A percentile compares a stretch with the other conserved stretches of the same genome.
Conservation (phyloP, 2,113 vertebrate genomes). For the Menura novaehollandiae region DNA sequence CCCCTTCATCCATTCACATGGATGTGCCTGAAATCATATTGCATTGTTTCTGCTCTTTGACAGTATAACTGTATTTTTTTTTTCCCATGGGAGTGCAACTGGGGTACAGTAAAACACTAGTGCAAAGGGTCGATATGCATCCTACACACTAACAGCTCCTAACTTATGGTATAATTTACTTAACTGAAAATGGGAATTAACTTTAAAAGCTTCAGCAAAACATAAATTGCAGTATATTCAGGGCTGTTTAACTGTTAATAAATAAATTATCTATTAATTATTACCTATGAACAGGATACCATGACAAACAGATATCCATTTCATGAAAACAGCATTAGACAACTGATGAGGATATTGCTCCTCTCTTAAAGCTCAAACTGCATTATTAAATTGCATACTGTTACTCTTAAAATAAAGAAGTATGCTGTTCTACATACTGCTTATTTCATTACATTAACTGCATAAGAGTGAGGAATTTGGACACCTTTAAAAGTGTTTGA, state of each 20-base stretch:
- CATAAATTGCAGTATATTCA: background rate
- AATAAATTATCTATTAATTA: conserved; percentile 30
- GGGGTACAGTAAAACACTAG: background rate
- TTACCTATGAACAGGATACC: background rate
- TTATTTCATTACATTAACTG: background rate
- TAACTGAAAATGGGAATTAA: background rate
- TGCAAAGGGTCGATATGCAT: background rate
- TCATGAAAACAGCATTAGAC: conserved; percentile 4
- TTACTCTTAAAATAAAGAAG: background rate
- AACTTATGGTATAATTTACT: background rate
- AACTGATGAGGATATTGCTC: background rate
- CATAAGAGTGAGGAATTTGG: background rate
- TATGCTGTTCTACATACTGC: background rate
- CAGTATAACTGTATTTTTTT: background rate
- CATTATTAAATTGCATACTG: background rate
- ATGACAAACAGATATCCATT: background rate
- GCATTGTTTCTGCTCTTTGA: background rate
- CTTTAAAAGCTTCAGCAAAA: background rate
- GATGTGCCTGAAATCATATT: background rate
- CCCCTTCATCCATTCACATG: background rate
- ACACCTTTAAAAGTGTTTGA: background rate
- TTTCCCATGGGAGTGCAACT: background rate
- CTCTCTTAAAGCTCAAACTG: background rate
- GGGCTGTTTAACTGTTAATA: background rate
- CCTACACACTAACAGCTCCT: background rate